Percentiles rank a stretch among this genome's conserved stretches.
Evolutionary conservation across 2,113 vertebrate genomes (phyloP).

Genomic region (Cyanistes caeruleus): DNA sequence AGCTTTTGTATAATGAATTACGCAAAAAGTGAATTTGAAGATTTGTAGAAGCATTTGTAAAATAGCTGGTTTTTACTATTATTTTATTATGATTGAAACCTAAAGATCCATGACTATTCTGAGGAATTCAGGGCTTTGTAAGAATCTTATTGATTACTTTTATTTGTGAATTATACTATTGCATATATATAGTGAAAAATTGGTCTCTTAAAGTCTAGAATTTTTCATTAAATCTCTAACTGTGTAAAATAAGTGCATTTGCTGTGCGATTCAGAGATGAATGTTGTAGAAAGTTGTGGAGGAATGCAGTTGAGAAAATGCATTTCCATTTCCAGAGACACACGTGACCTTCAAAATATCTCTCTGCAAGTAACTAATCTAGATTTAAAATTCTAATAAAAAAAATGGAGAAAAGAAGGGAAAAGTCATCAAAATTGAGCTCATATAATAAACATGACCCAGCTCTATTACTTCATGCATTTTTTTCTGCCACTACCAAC

Average conservation of each 20-base stretch:
- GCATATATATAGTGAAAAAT: neutral
- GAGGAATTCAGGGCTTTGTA: neutral
- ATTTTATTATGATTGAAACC: neutral
- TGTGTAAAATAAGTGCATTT: neutral
- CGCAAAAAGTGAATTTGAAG: neutral
- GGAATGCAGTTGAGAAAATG: neutral
- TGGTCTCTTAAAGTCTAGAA: neutral
- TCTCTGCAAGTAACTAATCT: neutral
- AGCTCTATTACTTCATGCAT: neutral
- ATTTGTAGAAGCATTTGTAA: neutral
- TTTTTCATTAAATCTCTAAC: neutral
- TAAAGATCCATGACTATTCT: neutral
- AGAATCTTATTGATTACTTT: neutral
- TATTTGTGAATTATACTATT: neutral
- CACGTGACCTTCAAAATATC: fast-evolving
- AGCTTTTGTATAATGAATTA: neutral
- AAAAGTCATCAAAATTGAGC: neutral
- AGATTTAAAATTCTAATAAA: neutral
- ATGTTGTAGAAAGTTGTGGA: neutral
- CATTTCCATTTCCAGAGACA: neutral
- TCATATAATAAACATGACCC: neutral
- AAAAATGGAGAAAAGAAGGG: neutral
- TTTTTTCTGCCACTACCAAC: neutral
- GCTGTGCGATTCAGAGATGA: neutral
- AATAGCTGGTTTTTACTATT: neutral